Conservation (phyloP, 2,888 invertebrate genomes). For the Aleiodes leptofemur region DNA sequence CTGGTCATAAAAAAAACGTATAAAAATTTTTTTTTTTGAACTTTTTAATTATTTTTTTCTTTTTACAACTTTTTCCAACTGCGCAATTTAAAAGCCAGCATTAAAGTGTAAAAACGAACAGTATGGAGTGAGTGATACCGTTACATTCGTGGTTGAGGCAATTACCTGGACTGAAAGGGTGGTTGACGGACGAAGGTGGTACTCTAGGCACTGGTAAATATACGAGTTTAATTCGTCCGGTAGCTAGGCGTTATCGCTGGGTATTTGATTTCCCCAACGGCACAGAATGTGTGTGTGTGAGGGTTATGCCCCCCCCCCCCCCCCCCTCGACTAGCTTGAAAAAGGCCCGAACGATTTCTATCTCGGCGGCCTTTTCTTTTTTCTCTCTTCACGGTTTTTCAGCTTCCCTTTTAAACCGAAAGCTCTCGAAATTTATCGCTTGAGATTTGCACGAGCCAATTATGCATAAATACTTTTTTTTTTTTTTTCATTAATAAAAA, state of each 20-base stretch:
- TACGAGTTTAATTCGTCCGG: slow-evolving; percentile 60
- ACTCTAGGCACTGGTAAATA: slow-evolving; percentile 52
- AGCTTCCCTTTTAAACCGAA: slow-evolving; percentile 50
- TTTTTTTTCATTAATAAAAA: neutral
- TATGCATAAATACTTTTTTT: slow-evolving; percentile 55
- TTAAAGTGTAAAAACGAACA: slow-evolving; percentile 11
- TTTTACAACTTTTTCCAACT: slow-evolving; percentile 11
- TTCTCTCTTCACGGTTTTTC: neutral
- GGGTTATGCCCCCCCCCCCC: slow-evolving; percentile 13
- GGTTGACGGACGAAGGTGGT: slow-evolving; percentile 50
- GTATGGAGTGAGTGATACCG: slow-evolving; percentile 29
- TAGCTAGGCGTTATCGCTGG: slow-evolving; percentile 57
- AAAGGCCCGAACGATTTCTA: slow-evolving; percentile 41
- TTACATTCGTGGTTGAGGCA: slow-evolving; percentile 52
- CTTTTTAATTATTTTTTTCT: no score
- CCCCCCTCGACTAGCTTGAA: neutral
- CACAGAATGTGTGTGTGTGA: slow-evolving; percentile 35
- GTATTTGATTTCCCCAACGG: slow-evolving; percentile 62
- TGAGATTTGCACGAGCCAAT: slow-evolving; percentile 62
- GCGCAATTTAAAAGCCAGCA: slow-evolving; percentile 15
- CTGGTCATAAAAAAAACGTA: neutral
- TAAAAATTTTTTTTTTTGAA: no score
- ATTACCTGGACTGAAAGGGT: slow-evolving; percentile 46
- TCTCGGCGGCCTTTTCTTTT: slow-evolving; percentile 17
- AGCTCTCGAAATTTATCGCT: slow-evolving; percentile 59